Conservation (phyloP, 2,113 vertebrate genomes). For the Tricholaema leucomelas region DNA sequence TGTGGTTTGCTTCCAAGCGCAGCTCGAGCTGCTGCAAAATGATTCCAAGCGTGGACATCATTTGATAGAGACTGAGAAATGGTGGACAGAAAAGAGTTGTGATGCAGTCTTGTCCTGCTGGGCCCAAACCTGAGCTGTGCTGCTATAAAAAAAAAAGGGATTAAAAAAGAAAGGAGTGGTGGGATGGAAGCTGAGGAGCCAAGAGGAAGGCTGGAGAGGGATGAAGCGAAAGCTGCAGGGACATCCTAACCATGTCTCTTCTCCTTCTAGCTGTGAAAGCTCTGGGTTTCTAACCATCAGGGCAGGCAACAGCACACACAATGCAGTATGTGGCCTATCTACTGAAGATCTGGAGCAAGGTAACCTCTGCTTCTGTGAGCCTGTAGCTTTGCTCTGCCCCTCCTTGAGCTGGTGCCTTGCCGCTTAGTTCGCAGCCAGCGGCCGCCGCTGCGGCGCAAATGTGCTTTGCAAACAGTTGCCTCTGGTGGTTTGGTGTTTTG, state of each 20-base stretch:
- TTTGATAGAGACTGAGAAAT: neutral
- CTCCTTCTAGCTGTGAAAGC: slow-evolving; percentile 53
- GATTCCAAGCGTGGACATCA: neutral
- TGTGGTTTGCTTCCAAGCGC: neutral
- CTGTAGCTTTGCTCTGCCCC: neutral
- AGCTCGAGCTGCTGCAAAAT: neutral
- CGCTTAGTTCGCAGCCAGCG: neutral
- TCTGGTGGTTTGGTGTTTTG: too few relatives aligned
- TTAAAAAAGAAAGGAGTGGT: too few relatives aligned
- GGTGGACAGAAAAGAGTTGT: too few relatives aligned
- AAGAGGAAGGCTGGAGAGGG: too few relatives aligned
- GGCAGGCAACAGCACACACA: slow-evolving; percentile 69
- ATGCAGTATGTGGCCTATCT: slow-evolving; percentile 4
- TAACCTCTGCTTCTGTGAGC: neutral
- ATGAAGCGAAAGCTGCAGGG: too few relatives aligned
- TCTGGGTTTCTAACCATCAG: slow-evolving; percentile 13
- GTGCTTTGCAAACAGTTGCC: neutral
- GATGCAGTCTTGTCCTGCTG: too few relatives aligned
- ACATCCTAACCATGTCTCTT: neutral
- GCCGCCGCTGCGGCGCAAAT: neutral
- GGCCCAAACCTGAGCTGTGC: too few relatives aligned
- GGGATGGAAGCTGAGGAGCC: too few relatives aligned
- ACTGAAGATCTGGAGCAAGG: neutral
- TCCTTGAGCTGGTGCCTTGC: neutral
- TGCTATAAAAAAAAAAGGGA: too few relatives aligned